Base-by-base conservation (phyloP, 2,797 vertebrate genomes). In the Cetoscarus ocellatus region DNA sequence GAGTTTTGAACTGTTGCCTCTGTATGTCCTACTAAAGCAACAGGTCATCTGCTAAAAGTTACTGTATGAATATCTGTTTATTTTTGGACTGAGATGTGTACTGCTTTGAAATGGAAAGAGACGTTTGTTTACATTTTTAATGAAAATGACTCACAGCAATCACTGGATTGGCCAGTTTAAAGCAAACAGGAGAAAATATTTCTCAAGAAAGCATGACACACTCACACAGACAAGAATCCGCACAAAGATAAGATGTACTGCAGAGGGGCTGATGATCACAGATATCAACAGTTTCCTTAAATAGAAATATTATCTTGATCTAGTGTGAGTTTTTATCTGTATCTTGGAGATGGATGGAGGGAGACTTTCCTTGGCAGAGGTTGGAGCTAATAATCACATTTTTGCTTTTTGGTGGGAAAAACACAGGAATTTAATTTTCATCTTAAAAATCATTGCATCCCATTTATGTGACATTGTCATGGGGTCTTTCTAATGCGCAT, bases 331-430 rank as follows among this genome's bases (percentile, higher is more conserved):
- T 57, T 42, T 36, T 0, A 34, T 59, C 10, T 61, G 12, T 36
- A 1, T n/a, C 2, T 19, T 6, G 19, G 36, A 59, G 27, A 27
- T 27, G 27, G 27, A 27, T 27, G 4, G 27, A 38, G 10, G 12
- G 17, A 43, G 40, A 9, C 19, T 10, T 1, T 36, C n/a, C 17
- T 40, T 9, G 0, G 10, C 17, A 3, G 1, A 56, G 38, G 10
- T 19, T 18, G 39, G 3, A 43, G 18, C 35, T 5, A 9, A 49
- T 39, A 48, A 53, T 39, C 43, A n/a, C 11, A 60, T 60, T 58
- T 70, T 56, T 15, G 61, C 51, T 14, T 43, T 17, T 34, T 10
- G 54, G 50, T 44, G 43, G 54, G 48, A 27, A 14, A 42, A 42
- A 18, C 50, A 40, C 13, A 9, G n/a, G 39, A 12, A 27, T 12